A percentile compares a stretch with the other conserved stretches of the same genome.
Conservation (phyloP, 2,888 invertebrate genomes). For the Sphaerophoria rueppellii region DNA sequence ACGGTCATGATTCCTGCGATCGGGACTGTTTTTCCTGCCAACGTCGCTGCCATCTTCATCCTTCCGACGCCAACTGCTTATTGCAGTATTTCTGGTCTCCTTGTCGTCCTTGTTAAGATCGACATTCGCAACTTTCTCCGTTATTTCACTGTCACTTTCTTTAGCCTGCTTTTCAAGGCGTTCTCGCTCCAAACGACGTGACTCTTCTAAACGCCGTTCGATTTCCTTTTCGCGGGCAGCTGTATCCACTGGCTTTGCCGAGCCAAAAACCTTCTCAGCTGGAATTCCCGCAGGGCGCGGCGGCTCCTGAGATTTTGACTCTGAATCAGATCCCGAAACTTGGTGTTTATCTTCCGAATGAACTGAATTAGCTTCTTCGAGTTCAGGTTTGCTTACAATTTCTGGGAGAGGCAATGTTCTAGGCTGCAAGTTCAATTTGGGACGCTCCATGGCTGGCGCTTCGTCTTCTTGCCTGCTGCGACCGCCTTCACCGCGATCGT, state of each 20-base stretch:
- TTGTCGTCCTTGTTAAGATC: slow-evolving; percentile 79
- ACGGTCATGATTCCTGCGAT: slow-evolving; percentile 72
- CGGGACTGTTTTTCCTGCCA: slow-evolving; percentile 77
- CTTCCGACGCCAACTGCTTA: slow-evolving; percentile 78
- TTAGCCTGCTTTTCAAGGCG: slow-evolving; percentile 76
- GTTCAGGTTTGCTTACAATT: slow-evolving; percentile 82
- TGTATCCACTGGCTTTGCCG: slow-evolving; percentile 97
- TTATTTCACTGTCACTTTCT: slow-evolving; percentile 65
- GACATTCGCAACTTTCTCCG: slow-evolving; percentile 77
- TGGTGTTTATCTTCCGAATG: slow-evolving; percentile 24
- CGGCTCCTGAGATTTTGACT: slow-evolving; percentile 74
- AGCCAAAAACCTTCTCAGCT: slow-evolving; percentile 94
- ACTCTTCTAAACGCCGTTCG: slow-evolving; percentile 91
- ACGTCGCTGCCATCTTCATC: slow-evolving; percentile 75
- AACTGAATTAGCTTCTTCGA: slow-evolving; percentile 79
- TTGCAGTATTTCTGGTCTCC: slow-evolving; percentile 77
- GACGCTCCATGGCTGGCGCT: slow-evolving; percentile 83
- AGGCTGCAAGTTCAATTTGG: slow-evolving; percentile 90
- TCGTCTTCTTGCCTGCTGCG: slow-evolving; percentile 75
- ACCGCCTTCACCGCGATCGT: slow-evolving; percentile 75
- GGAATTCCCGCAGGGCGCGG: slow-evolving; percentile 83
- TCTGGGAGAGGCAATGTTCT: slow-evolving; percentile 87
- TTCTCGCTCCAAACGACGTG: slow-evolving; percentile 79
- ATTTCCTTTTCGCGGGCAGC: slow-evolving; percentile 94
- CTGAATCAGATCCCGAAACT: slow-evolving; percentile 62